Evolutionary conservation across 2,797 vertebrate species (phyloP), one percentile per base, ranked within the genome.

Genomic region (Poecile montanus): DNA sequence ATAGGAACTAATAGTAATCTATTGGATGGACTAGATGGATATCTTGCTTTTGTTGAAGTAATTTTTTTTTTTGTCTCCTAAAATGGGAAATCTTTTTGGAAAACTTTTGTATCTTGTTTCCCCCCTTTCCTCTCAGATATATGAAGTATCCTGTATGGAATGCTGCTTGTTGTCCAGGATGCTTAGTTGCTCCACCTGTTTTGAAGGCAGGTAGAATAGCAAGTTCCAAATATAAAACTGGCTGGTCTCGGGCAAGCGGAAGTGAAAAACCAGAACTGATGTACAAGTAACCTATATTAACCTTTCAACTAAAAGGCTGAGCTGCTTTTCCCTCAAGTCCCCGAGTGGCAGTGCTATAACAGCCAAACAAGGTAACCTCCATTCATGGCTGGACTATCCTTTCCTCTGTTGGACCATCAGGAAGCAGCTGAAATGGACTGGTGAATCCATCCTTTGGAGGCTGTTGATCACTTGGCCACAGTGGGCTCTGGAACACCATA

Each of bases 1-100:
- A 40, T 13, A 89, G 66, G 56, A 88, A 85, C 60, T 57, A 92
- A 45, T 22, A 88, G 60, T 23, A 20, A 77, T 36, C 50, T 81
- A 22, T 34, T 13, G 1, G 27, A 57, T 32, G n/a, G n/a, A 88
- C n/a, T 40, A 75, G 27, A 74, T 87, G 14, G 29, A 16, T 29
- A 36, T 44, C 45, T 91, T 61, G 9, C 16, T 83, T 88, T 68
- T 89, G 47, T 29, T 45, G 30, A 91, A 87, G 22, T 36, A 20
- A 1, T 23, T 45, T 65, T 45, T 83, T 77, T 77, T 77, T 83
- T 71, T 20, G 45, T 80, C 67, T 75, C 10, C 44, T 75, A 50
- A 72, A 88, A 85, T 40, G 14, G 34, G 76, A 54, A 40, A 71
- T 34, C 7, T 68, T 90, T 83, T 62, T 19, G 5, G 45, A 71